Percentiles rank a stretch among this genome's conserved stretches.
phyloP scores from a whole-genome alignment of 2,797 vertebrate species.

The Dryobates pubescens region DNA sequence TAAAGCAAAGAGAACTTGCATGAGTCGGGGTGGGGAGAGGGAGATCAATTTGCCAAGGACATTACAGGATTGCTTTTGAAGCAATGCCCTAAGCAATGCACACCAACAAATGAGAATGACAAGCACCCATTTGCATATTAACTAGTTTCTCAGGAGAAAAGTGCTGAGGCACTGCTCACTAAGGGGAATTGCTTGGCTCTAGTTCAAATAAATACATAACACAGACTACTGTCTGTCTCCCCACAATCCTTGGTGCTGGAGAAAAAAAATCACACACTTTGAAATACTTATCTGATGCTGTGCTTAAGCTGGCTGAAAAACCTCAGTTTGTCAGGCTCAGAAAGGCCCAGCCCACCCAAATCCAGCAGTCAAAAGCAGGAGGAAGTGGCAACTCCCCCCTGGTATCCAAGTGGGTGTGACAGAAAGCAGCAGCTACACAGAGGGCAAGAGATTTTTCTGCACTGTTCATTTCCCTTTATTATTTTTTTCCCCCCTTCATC shows the following conservation, averaged over 20 bases:
- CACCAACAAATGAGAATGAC: slow-evolving; percentile 14
- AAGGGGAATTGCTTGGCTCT: slow-evolving; percentile 1
- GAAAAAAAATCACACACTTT: slow-evolving; percentile 24
- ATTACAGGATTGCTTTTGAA: slow-evolving; percentile 40
- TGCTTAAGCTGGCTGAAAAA: not conserved
- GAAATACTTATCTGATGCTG: slow-evolving; percentile 8
- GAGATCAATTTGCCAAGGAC: not conserved
- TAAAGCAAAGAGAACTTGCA: not conserved
- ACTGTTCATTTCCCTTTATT: not conserved
- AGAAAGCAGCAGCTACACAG: not conserved
- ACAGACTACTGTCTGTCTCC: not conserved
- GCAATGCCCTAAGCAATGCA: slow-evolving; percentile 34
- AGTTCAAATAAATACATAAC: not conserved
- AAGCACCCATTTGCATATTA: slow-evolving; percentile 30
- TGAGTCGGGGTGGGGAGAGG: not conserved
- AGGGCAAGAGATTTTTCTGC: not conserved
- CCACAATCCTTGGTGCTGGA: not conserved
- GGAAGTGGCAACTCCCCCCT: not conserved
- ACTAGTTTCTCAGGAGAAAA: slow-evolving; percentile 46
- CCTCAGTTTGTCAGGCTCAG: not conserved
- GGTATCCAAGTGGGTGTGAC: not conserved
- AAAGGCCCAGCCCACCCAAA: not conserved
- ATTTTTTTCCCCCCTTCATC: not conserved
- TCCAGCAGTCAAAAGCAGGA: not conserved
- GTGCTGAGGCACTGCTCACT: slow-evolving; percentile 51